These are phyloP conservation scores for Aplysina aerophoba DNA, from an alignment of 37 sponge, comb jelly and placozoan genomes.

Conservation along the genomic window DNA sequence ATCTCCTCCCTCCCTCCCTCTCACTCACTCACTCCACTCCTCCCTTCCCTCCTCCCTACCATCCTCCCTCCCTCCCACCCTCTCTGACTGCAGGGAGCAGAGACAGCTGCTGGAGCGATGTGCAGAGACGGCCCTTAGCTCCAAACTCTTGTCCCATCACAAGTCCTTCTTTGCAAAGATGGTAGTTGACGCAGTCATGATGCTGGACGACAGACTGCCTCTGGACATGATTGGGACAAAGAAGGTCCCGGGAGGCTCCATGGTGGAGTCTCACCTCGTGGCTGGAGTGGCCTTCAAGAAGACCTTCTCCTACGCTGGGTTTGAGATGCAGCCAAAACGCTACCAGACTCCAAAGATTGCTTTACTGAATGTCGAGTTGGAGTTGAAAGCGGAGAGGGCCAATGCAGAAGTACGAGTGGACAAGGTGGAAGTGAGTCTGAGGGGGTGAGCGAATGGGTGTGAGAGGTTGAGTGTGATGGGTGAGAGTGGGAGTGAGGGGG, in stretches of 20 bases:
- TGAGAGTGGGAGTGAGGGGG: no score
- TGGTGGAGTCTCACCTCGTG: slow-evolving; percentile 90
- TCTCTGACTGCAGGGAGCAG: slow-evolving; percentile 75
- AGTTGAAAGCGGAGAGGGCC: slow-evolving; percentile 95
- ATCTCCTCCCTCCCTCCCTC: background rate
- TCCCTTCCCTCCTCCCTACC: background rate
- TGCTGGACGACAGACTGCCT: slow-evolving; percentile 86
- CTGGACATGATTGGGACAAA: slow-evolving; percentile 99
- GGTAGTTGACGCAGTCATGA: slow-evolving; percentile 97
- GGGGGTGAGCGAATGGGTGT: no score
- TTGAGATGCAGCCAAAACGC: slow-evolving; percentile 99
- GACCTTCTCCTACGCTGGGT: slow-evolving; percentile 99
- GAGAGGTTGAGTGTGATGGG: no score
- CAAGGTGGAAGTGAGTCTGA: slow-evolving; percentile 85
- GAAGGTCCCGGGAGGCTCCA: slow-evolving; percentile 93
- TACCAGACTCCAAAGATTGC: slow-evolving; percentile 89
- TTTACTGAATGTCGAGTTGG: slow-evolving; percentile 95
- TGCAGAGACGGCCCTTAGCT: slow-evolving; percentile 94
- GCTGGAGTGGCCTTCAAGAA: slow-evolving; percentile 99
- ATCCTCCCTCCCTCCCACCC: background rate
- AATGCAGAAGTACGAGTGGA: slow-evolving; percentile 98
- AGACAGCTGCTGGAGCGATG: slow-evolving; percentile 89
- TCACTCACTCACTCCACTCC: background rate
- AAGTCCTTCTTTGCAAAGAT: slow-evolving; percentile 98
- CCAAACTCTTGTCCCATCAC: slow-evolving; percentile 95